Evolutionary conservation across 1,140 invertebrate genomes (phyloP).

Genomic region (Drosophila albomicans): DNA sequence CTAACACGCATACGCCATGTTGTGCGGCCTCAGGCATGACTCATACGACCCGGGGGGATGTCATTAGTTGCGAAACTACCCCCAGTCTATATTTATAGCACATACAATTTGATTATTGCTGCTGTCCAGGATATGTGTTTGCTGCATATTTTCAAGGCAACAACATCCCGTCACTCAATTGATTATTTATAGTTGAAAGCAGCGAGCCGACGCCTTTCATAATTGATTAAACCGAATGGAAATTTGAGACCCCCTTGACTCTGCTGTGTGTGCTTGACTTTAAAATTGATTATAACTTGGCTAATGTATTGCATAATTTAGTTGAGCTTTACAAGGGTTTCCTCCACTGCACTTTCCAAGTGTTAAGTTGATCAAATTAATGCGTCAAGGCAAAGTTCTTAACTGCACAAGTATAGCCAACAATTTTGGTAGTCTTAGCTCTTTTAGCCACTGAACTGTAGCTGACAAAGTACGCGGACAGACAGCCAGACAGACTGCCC

Average conservation of each 20-base stretch:
- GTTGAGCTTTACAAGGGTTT: too few species aligned
- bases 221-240: slow-evolving; percentile 41
- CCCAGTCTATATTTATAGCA: slow-evolving; percentile 33
- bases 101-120: slow-evolving; percentile 38
- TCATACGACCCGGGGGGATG: slow-evolving; percentile 45
- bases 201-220: slow-evolving; percentile 26
- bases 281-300: slow-evolving; percentile 1
- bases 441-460: too few species aligned
- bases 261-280: slow-evolving; percentile 3
- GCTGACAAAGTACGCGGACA: too few species aligned
- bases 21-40: slow-evolving; percentile 50
- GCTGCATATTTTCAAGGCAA: slow-evolving; percentile 34
- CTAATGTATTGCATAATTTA: too few species aligned
- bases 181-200: slow-evolving; percentile 37
- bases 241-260: not conserved
- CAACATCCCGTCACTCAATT: slow-evolving; percentile 17
- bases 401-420: too few species aligned
- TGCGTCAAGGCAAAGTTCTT: too few species aligned
- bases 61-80: slow-evolving; percentile 40
- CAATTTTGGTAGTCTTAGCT: too few species aligned
- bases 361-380: too few species aligned
- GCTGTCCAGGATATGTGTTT: not conserved
- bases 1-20: slow-evolving; percentile 67
- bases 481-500: too few species aligned
- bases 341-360: too few species aligned